Conservation (phyloP, 2,113 vertebrate species). For the Pangasianodon gigas region DNA sequence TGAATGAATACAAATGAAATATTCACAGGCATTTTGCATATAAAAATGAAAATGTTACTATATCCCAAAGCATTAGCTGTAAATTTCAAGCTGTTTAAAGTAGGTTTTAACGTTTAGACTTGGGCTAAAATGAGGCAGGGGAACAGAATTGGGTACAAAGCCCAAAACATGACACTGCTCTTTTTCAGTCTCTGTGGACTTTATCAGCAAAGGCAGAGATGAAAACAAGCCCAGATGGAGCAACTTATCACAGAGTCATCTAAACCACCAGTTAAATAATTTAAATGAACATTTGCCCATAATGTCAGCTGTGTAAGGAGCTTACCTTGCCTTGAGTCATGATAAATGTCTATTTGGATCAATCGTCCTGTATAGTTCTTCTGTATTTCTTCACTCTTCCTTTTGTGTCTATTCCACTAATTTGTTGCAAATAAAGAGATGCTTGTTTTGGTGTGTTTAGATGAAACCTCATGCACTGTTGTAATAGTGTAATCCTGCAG, state of each 20-base stretch:
- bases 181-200: background rate
- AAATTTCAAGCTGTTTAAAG: background rate
- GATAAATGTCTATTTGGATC: constrained; percentile 53
- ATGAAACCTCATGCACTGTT: constrained; percentile 55
- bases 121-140: background rate
- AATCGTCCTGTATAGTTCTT: constrained; percentile 10
- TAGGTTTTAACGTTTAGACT: background rate
- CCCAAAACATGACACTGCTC: background rate
- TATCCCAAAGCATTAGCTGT: background rate
- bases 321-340: constrained; percentile 95
- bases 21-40: background rate
- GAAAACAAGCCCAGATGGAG: background rate
- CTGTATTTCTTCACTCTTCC: background rate
- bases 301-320: background rate
- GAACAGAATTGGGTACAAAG: background rate
- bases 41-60: background rate
- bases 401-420: background rate
- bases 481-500: constrained; percentile 60
- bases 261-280: background rate
- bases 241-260: background rate
- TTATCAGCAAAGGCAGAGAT: background rate
- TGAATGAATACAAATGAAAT: too few relatives aligned
- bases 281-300: background rate
- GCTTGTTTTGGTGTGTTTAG: constrained; percentile 39
- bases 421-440: background rate